Conservation (phyloP, 2,797 vertebrate species). For the Ptychobarbus kaznakovi region DNA sequence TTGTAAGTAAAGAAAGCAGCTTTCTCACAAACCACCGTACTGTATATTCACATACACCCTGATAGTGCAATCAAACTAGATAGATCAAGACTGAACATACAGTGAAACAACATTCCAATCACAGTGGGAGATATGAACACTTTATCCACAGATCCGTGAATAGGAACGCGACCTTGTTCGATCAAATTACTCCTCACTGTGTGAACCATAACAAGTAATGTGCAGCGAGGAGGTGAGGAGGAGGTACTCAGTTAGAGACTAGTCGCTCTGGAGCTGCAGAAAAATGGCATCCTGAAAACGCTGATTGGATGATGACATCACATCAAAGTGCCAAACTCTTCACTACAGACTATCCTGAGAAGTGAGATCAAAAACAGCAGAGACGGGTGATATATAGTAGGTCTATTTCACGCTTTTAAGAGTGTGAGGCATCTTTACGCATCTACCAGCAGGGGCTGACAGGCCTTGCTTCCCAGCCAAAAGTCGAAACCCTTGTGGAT, state of each 20-base stretch:
- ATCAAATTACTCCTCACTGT: slow-evolving; percentile 9
- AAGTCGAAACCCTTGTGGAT: background rate
- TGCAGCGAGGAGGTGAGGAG: slow-evolving; percentile 21
- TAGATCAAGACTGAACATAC: slow-evolving; percentile 21
- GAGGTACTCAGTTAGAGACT: background rate
- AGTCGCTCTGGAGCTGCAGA: background rate
- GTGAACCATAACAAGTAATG: slow-evolving; percentile 19
- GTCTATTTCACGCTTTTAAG: slow-evolving; percentile 5
- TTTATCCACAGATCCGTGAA: slow-evolving; percentile 38
- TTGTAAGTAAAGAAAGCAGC: slow-evolving; percentile 8
- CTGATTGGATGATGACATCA: background rate
- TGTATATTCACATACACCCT: slow-evolving; percentile 18
- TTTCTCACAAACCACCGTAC: background rate
- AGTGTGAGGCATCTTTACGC: background rate
- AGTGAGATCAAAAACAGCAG: background rate
- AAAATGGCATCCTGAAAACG: background rate
- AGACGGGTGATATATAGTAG: background rate
- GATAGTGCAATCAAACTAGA: slow-evolving; percentile 29
- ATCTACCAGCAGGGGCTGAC: background rate
- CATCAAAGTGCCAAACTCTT: background rate
- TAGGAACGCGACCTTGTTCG: slow-evolving; percentile 40
- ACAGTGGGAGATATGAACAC: slow-evolving; percentile 32
- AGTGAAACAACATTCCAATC: slow-evolving; percentile 38
- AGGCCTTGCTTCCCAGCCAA: slow-evolving; percentile 11
- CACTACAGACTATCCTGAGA: background rate